These are phyloP conservation scores for Selenia dentaria DNA, from an alignment of 2,888 invertebrate species.

Conservation along the genomic window DNA sequence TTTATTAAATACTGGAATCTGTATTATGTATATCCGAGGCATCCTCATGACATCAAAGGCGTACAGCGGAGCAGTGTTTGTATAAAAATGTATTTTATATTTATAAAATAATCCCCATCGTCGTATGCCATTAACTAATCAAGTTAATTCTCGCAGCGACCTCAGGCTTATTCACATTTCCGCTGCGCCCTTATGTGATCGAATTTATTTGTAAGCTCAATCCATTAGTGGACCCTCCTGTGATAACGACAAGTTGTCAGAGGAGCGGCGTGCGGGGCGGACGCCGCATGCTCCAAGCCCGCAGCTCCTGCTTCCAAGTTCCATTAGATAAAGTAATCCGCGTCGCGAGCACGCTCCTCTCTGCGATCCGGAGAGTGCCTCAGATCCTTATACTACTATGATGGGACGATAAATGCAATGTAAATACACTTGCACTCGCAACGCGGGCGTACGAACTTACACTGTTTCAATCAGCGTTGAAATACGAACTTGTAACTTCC, in stretches of 20 bases:
- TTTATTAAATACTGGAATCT: no score
- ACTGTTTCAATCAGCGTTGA: conserved; percentile 44
- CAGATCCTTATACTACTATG: no score
- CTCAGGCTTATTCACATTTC: conserved; percentile 66
- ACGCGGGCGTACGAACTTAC: conserved; percentile 10
- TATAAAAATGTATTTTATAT: no score
- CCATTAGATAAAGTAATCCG: conserved; percentile 43
- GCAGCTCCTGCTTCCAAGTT: conserved; percentile 20
- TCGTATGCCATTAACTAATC: no score
- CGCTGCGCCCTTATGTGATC: conserved; percentile 71
- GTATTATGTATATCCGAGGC: no score
- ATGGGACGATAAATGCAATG: conserved; percentile 16
- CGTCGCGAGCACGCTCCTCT: conserved; percentile 17
- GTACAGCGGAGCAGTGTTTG: no score
- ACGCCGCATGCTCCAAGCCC: conserved; percentile 38
- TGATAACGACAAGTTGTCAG: conserved; percentile 69
- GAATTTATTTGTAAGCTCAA: conserved; percentile 74
- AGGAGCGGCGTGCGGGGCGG: conserved; percentile 52
- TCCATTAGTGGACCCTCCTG: conserved; percentile 73
- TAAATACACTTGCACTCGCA: conserved; percentile 11
- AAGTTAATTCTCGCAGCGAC: conserved; percentile 34
- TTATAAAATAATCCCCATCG: no score
- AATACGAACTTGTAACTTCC: conserved; percentile 43
- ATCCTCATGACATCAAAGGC: no score
- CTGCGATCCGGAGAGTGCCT: not conserved